Evolutionary conservation across 2,888 invertebrate species (phyloP).

Genomic region (Microctonus brassicae): DNA sequence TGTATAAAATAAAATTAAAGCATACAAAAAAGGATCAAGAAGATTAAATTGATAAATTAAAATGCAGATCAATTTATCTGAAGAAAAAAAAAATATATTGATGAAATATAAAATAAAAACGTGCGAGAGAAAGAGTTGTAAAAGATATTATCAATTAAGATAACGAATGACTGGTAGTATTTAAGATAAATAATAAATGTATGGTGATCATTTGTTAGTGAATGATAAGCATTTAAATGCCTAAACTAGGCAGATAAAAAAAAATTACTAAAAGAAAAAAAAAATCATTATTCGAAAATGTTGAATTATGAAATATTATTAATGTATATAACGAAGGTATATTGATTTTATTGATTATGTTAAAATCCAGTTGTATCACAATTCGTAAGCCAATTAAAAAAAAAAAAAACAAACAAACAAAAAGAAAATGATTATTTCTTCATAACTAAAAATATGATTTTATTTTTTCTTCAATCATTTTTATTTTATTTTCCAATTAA

Average conservation of each 20-base stretch:
- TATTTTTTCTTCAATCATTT: too few species aligned
- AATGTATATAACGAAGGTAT: conserved; percentile 53
- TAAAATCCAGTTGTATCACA: conserved; percentile 57
- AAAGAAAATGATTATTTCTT: conserved; percentile 33
- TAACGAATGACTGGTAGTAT: conserved; percentile 52
- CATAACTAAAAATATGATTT: too few species aligned
- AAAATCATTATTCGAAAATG: conserved; percentile 51
- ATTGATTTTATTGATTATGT: conserved; percentile 54
- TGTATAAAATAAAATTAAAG: conserved; percentile 38
- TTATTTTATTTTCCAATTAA: too few species aligned
- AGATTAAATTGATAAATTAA: neutral
- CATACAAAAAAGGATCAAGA: conserved; percentile 4
- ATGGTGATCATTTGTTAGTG: conserved; percentile 54
- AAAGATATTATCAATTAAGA: conserved; percentile 33
- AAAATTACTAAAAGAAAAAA: conserved; percentile 4
- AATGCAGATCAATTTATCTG: conserved; percentile 11
- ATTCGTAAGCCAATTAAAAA: conserved; percentile 57
- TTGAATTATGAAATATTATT: conserved; percentile 53
- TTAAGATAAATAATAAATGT: conserved; percentile 51
- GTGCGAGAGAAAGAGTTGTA: neutral
- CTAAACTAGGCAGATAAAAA: conserved; percentile 16
- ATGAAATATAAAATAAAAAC: neutral
- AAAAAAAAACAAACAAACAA: conserved; percentile 32
- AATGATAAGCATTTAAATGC: conserved; percentile 44
- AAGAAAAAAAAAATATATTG: too few species aligned